phyloP scores from a whole-genome alignment of 2,888 invertebrate genomes.

The Copidosoma aretas region DNA sequence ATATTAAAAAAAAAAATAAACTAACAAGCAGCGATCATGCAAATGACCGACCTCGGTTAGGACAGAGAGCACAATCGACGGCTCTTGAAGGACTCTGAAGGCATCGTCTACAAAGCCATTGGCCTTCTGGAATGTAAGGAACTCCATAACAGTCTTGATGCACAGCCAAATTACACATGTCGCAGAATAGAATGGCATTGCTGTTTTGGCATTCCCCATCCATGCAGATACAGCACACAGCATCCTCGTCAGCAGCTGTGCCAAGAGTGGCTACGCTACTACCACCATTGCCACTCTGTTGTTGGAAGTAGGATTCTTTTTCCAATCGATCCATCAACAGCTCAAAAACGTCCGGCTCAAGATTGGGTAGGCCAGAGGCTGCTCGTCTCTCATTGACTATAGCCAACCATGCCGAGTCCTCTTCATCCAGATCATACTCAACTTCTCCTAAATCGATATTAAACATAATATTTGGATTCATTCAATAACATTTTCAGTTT shows the following conservation, averaged over 20 bases:
- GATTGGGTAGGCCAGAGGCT: conserved; percentile 73
- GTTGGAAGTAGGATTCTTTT: conserved; percentile 95
- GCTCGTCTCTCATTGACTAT: conserved; percentile 85
- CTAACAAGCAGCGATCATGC: not conserved
- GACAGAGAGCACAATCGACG: conserved; percentile 97
- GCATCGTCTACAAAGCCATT: conserved; percentile 96
- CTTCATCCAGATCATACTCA: conserved; percentile 98
- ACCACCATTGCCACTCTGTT: conserved; percentile 71
- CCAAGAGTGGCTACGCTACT: conserved; percentile 66
- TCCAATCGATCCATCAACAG: conserved; percentile 97
- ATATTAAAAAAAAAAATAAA: not conserved
- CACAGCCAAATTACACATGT: conserved; percentile 99
- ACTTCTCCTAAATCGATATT: conserved; percentile 62
- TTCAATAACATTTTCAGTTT: conserved; percentile 4
- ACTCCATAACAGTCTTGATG: conserved; percentile 99
- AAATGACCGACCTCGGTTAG: conserved; percentile 74
- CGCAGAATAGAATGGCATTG: conserved; percentile 98
- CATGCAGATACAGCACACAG: conserved; percentile 98
- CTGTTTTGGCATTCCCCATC: conserved; percentile 99
- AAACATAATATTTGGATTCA: no score
- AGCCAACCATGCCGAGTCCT: conserved; percentile 93
- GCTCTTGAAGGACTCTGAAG: conserved; percentile 94
- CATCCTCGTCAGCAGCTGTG: conserved; percentile 89
- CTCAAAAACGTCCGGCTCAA: conserved; percentile 91
- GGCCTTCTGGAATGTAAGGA: conserved; percentile 95